phyloP scores from a whole-genome alignment of 2,797 vertebrate species.

The Schizopygopsis pylzovi region DNA sequence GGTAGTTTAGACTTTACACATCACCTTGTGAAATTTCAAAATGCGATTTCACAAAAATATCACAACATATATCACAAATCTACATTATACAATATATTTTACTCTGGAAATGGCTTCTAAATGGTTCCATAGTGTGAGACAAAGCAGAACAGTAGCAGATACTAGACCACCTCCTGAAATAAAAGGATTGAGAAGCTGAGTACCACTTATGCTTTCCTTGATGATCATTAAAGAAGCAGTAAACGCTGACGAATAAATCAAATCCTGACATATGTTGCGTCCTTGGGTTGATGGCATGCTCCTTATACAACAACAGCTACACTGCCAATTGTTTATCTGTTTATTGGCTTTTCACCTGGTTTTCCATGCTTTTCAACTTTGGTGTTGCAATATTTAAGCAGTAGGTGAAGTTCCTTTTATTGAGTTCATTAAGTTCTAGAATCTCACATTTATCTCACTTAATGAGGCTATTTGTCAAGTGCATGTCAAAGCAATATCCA shows the following conservation, averaged over 20 bases:
- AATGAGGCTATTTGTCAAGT: conserved; percentile 22
- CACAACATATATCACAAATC: not conserved
- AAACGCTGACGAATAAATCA: conserved; percentile 7
- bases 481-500: conserved; percentile 14
- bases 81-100: not conserved
- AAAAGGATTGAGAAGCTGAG: conserved; percentile 13
- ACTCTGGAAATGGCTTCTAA: not conserved
- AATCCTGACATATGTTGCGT: not conserved
- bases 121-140: not conserved
- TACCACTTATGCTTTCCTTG: not conserved
- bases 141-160: not conserved
- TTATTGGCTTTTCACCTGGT: not conserved
- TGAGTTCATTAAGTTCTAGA: not conserved
- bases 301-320: not conserved
- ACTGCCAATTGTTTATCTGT: not conserved
- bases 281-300: not conserved
- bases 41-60: not conserved
- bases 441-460: conserved; percentile 19
- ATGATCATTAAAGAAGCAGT: conserved; percentile 23
- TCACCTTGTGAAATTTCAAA: not conserved
- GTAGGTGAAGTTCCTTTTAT: not conserved
- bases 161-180: conserved; percentile 11
- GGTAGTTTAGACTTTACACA: not conserved
- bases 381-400: conserved; percentile 15
- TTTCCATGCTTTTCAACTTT: not conserved